Conservation (phyloP, 2,113 vertebrate genomes). For the Mohoua ochrocephala region DNA sequence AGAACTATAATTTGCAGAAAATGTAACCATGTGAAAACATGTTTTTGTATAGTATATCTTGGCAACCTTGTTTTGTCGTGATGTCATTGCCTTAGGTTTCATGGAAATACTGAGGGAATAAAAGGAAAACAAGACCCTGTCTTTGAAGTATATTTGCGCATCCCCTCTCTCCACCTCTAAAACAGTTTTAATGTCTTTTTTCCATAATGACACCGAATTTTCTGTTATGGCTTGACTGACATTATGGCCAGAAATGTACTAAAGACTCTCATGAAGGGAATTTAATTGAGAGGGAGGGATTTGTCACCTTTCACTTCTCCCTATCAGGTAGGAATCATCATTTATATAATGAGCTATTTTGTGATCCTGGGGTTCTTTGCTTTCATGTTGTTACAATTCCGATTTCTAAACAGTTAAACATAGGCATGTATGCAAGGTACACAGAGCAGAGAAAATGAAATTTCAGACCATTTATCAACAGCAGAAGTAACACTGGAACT, state of each 20-base stretch:
- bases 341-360: not conserved
- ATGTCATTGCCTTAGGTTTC: conserved; percentile 74
- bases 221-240: conserved; percentile 25
- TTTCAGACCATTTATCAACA: conserved; percentile 50
- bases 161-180: not conserved
- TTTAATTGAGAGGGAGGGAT: not conserved
- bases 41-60: conserved; percentile 76
- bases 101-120: conserved; percentile 67
- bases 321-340: not conserved
- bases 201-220: not conserved
- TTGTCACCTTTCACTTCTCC: not conserved
- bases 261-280: not conserved
- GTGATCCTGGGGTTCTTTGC: not conserved
- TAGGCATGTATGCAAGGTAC: not conserved
- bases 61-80: conserved; percentile 77
- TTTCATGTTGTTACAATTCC: not conserved
- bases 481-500: conserved; percentile 17
- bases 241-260: not conserved
- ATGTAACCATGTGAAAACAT: conserved; percentile 81
- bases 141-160: conserved; percentile 52
- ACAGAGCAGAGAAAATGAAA: conserved; percentile 24
- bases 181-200: conserved; percentile 20
- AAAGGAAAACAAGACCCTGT: conserved; percentile 49
- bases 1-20: conserved; percentile 81
- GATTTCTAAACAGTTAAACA: conserved; percentile 27